A percentile compares a stretch with the other conserved stretches of the same genome.
Conservation (phyloP, 1,140 invertebrate species). For the Drosophila sturtevanti region DNA sequence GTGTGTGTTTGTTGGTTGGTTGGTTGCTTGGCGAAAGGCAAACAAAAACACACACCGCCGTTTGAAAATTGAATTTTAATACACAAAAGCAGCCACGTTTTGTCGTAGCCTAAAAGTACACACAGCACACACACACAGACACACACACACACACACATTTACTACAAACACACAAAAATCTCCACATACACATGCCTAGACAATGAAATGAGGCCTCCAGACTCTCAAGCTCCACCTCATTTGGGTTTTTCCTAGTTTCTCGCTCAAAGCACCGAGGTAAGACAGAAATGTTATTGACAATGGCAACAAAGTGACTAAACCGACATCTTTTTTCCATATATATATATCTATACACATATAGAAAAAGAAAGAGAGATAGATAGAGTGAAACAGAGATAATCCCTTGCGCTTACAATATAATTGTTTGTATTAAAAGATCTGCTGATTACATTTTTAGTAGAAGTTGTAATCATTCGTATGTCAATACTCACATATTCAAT, state of each 20-base stretch:
- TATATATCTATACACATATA: no score
- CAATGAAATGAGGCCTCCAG: conserved; percentile 12
- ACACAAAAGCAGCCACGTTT: conserved; percentile 50
- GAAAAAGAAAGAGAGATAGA: no score
- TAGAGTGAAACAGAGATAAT: no score
- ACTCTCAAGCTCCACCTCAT: conserved; percentile 2
- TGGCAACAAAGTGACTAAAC: neutral
- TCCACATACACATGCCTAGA: conserved; percentile 16
- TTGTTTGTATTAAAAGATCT: no score
- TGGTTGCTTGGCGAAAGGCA: conserved; percentile 34
- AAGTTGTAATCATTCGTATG: no score
- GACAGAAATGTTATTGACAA: conserved; percentile 1
- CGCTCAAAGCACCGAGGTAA: neutral
- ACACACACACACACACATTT: neutral
- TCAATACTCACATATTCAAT: no score
- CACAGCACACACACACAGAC: neutral
- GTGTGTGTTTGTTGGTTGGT: conserved; percentile 48
- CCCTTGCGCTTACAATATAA: no score
- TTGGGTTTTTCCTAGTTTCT: conserved; percentile 2
- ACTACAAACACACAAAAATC: neutral
- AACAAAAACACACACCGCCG: conserved; percentile 56
- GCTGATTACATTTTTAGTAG: no score
- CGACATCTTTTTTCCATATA: neutral
- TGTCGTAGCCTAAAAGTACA: neutral
- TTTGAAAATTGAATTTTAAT: conserved; percentile 71